A percentile compares a stretch with the other conserved stretches of the same genome.
Evolutionary conservation across 92 coral and sea anemone species (phyloP).

Genomic region (Pocillopora meandrina): DNA sequence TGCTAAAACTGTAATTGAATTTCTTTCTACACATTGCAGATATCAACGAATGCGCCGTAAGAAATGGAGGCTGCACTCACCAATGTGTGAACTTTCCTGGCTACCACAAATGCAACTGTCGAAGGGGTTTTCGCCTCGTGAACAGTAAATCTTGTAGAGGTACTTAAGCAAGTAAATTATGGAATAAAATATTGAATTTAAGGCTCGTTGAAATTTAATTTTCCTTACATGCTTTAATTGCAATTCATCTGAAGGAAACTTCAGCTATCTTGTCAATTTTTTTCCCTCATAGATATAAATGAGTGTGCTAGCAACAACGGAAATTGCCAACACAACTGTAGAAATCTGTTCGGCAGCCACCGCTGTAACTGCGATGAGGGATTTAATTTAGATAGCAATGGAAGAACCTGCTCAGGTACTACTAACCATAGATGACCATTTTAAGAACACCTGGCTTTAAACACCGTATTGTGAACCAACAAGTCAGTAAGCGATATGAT

Average conservation of each 20-base stretch:
- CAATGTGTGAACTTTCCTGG: background rate
- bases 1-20: background rate
- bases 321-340: background rate
- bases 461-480: no score
- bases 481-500: no score
- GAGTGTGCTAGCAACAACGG: conserved; percentile 6
- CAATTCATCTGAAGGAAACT: no score
- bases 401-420: conserved; percentile 22
- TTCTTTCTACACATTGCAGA: background rate
- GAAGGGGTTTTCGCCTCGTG: background rate
- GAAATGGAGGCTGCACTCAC: background rate
- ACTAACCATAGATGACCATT: no score
- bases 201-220: no score
- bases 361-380: background rate
- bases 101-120: background rate
- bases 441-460: no score
- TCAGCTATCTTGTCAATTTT: no score
- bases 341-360: background rate
- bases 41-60: background rate
- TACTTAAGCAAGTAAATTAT: background rate
- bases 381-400: background rate
- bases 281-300: background rate
- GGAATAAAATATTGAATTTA: no score
- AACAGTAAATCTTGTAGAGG: background rate
- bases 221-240: no score